Evolutionary conservation across 1,140 invertebrate species (phyloP), one percentile per base, ranked within the genome.

Genomic region (Solenopsis invicta): DNA sequence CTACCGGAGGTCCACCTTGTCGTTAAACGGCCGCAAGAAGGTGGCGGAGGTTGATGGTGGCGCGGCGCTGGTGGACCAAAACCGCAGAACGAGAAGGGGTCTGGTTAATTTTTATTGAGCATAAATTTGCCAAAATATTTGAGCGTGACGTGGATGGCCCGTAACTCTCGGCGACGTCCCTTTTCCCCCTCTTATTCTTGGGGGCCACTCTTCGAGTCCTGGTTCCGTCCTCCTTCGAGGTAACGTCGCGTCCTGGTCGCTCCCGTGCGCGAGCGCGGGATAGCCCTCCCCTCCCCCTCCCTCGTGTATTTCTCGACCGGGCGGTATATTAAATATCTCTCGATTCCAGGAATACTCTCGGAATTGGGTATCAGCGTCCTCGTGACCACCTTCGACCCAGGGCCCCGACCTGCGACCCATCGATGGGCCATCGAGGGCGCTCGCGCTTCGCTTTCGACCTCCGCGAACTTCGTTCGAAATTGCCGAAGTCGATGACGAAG

Each of bases 61-160:
- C 84, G 86, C 78, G 88, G 56, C 82, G 67, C 75, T 74, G 86
- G 85, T 50, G 77, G 67, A 50, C 80, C 87, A 48, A 91, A 89
- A 90, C 89, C 89, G 89, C 88, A 87, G 69, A 86, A 80, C 85
- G 87, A 88, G 88, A 89, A 89, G 90, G 92, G 90, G 89, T 92
- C 93, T 94, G 93, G 90, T 94, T 94, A 94, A 94, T 94, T 94
- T 94, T 94, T 94, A 94, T 94, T 94, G 91, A 78, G 88, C 94
- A 94, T 94, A 94, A 94, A 94, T 94, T 94, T 93, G 93, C 92
- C 93, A 94, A 94, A 94, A 94, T 94, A 94, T 94, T 94, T 93
- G 91, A 90, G 88, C 86, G 76, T 90, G 94, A 94, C 93, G 91
- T 93, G 91, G 91, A 94, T 94, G 93, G 94, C 89, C 89, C 82